Evolutionary conservation across 2,797 vertebrate species (phyloP).

Genomic region (Schizothorax lantsangensis): DNA sequence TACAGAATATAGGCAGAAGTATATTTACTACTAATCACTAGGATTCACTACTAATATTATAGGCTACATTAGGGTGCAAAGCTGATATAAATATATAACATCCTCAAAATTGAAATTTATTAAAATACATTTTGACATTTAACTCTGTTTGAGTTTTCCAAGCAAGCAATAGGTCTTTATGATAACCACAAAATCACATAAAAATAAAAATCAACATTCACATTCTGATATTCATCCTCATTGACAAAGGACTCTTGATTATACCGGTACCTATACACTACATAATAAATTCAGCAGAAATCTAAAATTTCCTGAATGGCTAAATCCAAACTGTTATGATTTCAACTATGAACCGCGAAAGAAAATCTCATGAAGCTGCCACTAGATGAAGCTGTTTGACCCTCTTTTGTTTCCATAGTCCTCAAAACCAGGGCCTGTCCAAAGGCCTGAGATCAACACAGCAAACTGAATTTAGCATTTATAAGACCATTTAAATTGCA

Average conservation of each 20-base stretch:
- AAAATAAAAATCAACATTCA: neutral
- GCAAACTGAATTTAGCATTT: neutral
- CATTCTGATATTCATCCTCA: neutral
- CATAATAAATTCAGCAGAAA: neutral
- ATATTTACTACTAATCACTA: neutral
- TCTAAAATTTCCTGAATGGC: neutral
- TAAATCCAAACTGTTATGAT: neutral
- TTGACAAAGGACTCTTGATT: neutral
- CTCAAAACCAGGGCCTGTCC: neutral
- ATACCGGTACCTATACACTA: too few relatives aligned
- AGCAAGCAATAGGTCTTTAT: neutral
- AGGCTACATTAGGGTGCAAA: neutral
- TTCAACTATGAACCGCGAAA: neutral
- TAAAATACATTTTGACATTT: neutral
- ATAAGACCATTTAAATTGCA: neutral
- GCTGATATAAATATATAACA: neutral
- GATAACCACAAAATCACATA: neutral
- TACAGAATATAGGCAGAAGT: neutral
- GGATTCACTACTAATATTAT: neutral
- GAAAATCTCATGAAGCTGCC: neutral
- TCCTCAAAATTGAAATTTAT: neutral
- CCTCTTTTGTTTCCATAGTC: neutral
- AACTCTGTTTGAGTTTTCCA: neutral
- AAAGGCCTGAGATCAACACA: neutral
- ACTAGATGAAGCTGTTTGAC: conserved; percentile 43